Conservation (phyloP, 2,113 vertebrate species). For the Apodemus speciosus region DNA sequence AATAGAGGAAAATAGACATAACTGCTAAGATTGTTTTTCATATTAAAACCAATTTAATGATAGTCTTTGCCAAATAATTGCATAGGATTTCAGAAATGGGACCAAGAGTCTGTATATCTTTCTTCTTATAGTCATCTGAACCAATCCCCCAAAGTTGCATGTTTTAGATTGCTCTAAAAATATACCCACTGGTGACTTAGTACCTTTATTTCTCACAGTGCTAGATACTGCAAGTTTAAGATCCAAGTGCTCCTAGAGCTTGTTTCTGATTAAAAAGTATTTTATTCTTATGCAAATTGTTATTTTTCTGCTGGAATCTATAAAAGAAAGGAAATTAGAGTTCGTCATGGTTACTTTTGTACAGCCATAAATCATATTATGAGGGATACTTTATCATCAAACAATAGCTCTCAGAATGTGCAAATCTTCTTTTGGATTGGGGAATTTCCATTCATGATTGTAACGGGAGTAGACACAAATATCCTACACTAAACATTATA, state of each 20-base stretch:
- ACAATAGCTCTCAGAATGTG: not conserved
- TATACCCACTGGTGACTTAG: no score
- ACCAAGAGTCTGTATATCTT: not conserved
- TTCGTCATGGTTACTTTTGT: not conserved
- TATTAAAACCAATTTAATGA: not conserved
- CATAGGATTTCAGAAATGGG: not conserved
- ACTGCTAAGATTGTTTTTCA: not conserved
- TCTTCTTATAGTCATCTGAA: not conserved
- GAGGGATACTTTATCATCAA: no score
- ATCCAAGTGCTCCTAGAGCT: not conserved
- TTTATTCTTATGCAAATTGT: not conserved
- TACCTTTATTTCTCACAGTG: not conserved
- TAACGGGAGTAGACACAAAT: not conserved
- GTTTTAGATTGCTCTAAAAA: not conserved
- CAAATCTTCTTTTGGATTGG: not conserved
- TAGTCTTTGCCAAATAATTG: not conserved
- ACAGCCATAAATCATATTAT: not conserved
- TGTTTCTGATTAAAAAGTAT: not conserved
- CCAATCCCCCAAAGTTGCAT: not conserved
- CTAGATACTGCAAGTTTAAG: not conserved
- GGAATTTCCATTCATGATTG: not conserved
- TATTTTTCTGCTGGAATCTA: not conserved
- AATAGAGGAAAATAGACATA: not conserved
- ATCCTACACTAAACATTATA: not conserved
- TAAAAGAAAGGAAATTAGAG: not conserved